Evolutionary conservation across 1,140 invertebrate genomes (phyloP), one percentile per base, ranked within the genome.

Genomic region (Plodia interpunctella): DNA sequence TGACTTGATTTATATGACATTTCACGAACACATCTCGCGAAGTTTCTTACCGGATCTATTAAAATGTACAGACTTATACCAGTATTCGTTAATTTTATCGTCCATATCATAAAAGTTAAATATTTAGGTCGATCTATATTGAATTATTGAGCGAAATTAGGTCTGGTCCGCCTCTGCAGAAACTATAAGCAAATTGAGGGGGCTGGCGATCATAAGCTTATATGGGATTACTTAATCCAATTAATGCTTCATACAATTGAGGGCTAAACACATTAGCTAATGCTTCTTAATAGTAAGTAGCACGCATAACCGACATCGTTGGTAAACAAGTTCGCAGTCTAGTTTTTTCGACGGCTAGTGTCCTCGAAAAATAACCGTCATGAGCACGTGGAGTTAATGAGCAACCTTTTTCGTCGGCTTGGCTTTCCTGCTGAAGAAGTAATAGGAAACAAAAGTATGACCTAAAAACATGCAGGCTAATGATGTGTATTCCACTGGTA

Each of bases 341-440:
- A 73, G 70, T 80, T 79, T 80, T 80, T 80, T 62, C 60, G 59
- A 56, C 60, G 55, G 18, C 38, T 59, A 67, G 68, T 62, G 81
- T 84, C 83, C 83, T 87, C 78, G 81, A 87, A 79, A 83, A 74
- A 74, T 84, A 86, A 86, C 83, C 79, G 80, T 59, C 83, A 59
- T 51, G 49, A 70, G 55, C 74, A 68, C 70, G 65, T 74, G 70
- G 67, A 57, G 55, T 63, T 75, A 76, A 76, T 65, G 68, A 77
- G 65, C 57, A 55, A n/a, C 62, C 57, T 71, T 74, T 71, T 63
- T 65, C 54, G 49, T 50, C 17, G 51, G 20, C 18, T 57, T 19
- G 30, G 9, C 21, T 65, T 62, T 62, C 52, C 57, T 57, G 38
- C 51, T 51, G 28, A 25, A 21, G 20, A 1, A 21, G 20, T 25